Conservation (phyloP, 1,140 invertebrate genomes). For the Ceratina japonica region DNA sequence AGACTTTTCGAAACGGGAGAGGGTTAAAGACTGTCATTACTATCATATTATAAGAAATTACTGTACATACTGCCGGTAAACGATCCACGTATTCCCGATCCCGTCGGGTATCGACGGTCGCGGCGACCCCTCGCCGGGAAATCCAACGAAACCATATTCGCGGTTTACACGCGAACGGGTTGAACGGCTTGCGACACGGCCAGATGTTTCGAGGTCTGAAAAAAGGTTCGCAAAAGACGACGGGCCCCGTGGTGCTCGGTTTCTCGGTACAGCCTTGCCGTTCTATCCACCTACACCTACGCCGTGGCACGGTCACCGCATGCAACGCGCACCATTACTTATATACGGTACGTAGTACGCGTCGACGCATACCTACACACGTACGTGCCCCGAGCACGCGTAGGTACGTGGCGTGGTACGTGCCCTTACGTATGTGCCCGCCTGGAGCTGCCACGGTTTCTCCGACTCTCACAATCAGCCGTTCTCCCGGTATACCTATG, state of each 20-base stretch:
- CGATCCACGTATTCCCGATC: no score
- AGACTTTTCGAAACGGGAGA: slow-evolving; percentile 43
- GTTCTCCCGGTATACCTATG: neutral
- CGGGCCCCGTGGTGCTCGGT: neutral
- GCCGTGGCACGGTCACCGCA: slow-evolving; percentile 70
- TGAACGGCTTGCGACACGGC: no score
- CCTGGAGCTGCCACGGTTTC: slow-evolving; percentile 9
- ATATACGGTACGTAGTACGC: slow-evolving; percentile 22
- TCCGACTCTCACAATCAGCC: neutral
- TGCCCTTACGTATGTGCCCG: slow-evolving; percentile 28
- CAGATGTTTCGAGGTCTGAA: no score
- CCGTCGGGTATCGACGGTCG: no score
- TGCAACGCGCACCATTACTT: slow-evolving; percentile 37
- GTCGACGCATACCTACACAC: neutral
- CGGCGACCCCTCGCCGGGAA: no score
- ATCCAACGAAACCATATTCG: no score
- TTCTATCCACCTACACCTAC: slow-evolving; percentile 68
- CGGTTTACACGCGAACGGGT: no score
- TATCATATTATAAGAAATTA: no score
- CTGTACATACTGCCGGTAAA: no score
- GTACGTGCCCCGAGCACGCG: slow-evolving; percentile 26
- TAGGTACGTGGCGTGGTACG: slow-evolving; percentile 27
- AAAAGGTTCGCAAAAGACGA: no score
- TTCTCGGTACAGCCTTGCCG: slow-evolving; percentile 67
- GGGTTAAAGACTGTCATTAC: slow-evolving; percentile 41